These are phyloP conservation scores for Vanessa tameamea DNA, from an alignment of 1,140 invertebrate genomes.

Conservation along the genomic window DNA sequence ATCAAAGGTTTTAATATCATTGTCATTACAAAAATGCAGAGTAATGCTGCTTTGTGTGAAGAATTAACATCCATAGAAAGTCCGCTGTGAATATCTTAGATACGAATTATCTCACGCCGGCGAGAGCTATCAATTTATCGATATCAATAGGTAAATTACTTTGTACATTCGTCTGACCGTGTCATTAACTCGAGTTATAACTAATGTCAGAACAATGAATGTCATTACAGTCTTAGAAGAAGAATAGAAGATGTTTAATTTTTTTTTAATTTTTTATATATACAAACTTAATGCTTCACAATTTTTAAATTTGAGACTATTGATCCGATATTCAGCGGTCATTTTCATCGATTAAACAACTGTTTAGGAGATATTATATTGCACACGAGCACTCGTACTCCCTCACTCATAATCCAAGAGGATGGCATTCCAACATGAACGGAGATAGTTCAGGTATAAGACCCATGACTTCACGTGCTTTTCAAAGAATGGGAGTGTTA, in stretches of 20 bases:
- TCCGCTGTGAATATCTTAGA: slow-evolving; percentile 31
- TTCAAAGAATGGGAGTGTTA: too few relatives aligned
- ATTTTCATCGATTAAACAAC: too few relatives aligned
- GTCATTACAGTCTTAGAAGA: slow-evolving; percentile 11
- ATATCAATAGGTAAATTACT: slow-evolving; percentile 52
- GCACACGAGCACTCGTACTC: too few relatives aligned
- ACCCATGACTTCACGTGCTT: too few relatives aligned
- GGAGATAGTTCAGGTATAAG: too few relatives aligned
- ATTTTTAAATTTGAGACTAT: neutral
- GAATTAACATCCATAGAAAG: slow-evolving; percentile 47
- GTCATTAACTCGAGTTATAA: slow-evolving; percentile 35
- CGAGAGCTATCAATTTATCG: slow-evolving; percentile 43
- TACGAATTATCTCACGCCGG: slow-evolving; percentile 44
- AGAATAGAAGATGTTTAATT: slow-evolving; percentile 4
- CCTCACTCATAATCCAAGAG: too few relatives aligned
- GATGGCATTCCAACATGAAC: too few relatives aligned
- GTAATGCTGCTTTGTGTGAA: slow-evolving; percentile 41
- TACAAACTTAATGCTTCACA: neutral
- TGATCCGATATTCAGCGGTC: too few relatives aligned
- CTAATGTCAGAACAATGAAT: slow-evolving; percentile 29
- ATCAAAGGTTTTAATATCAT: slow-evolving; percentile 16
- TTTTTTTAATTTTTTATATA: neutral
- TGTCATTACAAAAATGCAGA: slow-evolving; percentile 40
- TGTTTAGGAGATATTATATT: too few relatives aligned
- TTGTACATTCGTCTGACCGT: slow-evolving; percentile 39